A percentile compares a stretch with the other conserved stretches of the same genome.
Conservation (phyloP, 2,888 invertebrate species). For the Saturnia pavonia region DNA sequence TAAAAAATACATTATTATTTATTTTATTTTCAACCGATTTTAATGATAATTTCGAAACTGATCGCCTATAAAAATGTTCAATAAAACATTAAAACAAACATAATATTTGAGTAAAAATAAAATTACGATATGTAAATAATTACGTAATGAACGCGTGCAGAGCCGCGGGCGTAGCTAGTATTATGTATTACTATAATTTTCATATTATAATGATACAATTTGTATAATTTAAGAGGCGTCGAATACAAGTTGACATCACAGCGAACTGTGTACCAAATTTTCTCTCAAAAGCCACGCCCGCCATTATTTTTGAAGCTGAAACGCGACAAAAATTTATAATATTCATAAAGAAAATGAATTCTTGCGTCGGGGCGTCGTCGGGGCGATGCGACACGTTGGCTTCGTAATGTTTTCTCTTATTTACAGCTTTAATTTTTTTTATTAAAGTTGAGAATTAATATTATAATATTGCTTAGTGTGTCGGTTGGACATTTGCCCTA, state of each 20-base stretch:
- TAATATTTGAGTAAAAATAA: too few species aligned
- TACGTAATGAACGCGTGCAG: too few species aligned
- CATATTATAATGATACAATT: neutral
- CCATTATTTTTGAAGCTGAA: constrained; percentile 41
- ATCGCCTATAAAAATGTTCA: neutral
- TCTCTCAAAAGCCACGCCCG: constrained; percentile 27
- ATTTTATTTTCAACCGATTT: too few species aligned
- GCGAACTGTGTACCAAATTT: constrained; percentile 29
- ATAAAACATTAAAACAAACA: too few species aligned
- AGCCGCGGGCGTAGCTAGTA: too few species aligned
- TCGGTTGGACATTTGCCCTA: neutral
- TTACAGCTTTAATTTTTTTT: constrained; percentile 10
- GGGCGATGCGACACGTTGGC: constrained; percentile 20
- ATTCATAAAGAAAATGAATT: constrained; percentile 61
- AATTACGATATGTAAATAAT: too few species aligned
- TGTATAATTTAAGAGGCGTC: neutral
- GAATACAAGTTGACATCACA: neutral
- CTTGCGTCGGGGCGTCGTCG: constrained; percentile 24
- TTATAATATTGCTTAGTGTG: neutral
- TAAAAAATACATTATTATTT: too few species aligned
- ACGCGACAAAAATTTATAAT: constrained; percentile 57
- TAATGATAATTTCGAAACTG: too few species aligned
- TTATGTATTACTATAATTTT: neutral
- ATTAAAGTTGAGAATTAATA: constrained; percentile 1
- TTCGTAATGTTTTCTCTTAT: constrained; percentile 11